These are phyloP conservation scores for Acanthurus leucopareius DNA, from an alignment of 2,797 vertebrate species.

Conservation along the genomic window DNA sequence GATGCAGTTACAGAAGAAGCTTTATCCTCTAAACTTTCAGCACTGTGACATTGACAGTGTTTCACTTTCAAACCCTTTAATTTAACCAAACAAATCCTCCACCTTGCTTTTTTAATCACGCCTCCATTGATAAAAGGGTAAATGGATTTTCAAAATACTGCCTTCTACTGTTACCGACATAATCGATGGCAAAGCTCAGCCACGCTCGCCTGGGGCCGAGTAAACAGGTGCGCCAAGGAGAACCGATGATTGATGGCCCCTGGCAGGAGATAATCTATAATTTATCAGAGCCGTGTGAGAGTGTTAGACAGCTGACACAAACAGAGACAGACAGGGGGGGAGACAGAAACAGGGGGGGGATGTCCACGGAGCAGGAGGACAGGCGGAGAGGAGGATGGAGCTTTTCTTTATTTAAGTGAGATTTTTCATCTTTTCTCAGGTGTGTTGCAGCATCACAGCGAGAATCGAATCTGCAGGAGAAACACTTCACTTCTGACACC, in stretches of 20 bases:
- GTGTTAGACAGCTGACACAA: slow-evolving; percentile 58
- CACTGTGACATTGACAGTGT: slow-evolving; percentile 39
- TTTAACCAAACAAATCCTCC: slow-evolving; percentile 21
- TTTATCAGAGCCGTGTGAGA: slow-evolving; percentile 55
- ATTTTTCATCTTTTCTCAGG: slow-evolving; percentile 44
- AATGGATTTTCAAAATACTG: slow-evolving; percentile 39
- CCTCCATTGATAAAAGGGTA: slow-evolving; percentile 29
- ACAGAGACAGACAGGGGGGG: slow-evolving; percentile 37
- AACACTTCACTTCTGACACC: slow-evolving; percentile 18
- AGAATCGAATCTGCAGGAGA: slow-evolving; percentile 7
- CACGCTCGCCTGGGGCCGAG: slow-evolving; percentile 25
- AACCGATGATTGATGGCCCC: slow-evolving; percentile 69
- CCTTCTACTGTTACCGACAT: slow-evolving; percentile 31
- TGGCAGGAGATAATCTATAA: slow-evolving; percentile 74
- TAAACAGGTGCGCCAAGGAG: slow-evolving; percentile 64
- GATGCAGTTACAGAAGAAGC: slow-evolving; percentile 15
- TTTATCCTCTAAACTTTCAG: slow-evolving; percentile 26
- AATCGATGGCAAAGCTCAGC: slow-evolving; percentile 59
- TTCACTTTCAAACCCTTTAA: slow-evolving; percentile 42
- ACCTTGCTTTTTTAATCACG: slow-evolving; percentile 41
- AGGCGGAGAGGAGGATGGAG: neutral
- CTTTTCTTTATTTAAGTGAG: slow-evolving; percentile 15
- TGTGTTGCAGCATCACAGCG: slow-evolving; percentile 14
- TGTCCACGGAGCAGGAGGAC: slow-evolving; percentile 4
- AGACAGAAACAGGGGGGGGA: slow-evolving; percentile 40